Conservation (phyloP, 2,113 vertebrate species). For the Serinus canaria region DNA sequence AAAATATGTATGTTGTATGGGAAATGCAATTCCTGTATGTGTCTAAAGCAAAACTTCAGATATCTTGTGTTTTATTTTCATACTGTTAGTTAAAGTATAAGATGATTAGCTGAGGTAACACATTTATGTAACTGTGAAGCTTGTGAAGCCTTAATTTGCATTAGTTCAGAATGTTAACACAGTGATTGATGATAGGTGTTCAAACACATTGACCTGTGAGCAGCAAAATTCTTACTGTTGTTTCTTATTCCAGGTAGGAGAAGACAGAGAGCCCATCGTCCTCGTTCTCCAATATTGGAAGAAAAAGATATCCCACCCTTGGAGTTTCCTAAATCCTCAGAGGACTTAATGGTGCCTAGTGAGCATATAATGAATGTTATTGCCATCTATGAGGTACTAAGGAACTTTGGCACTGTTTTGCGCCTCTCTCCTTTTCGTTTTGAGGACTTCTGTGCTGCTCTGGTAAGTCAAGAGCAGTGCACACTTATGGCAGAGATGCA, state of each 20-base stretch:
- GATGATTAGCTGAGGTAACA: background rate
- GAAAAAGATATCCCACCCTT: conserved; percentile 92
- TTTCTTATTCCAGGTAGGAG: conserved; percentile 80
- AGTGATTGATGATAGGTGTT: background rate
- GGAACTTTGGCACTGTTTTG: conserved; percentile 95
- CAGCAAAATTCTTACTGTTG: background rate
- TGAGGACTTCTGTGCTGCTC: conserved; percentile 96
- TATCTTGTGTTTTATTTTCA: background rate
- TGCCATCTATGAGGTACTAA: conserved; percentile 94
- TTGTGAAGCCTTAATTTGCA: background rate
- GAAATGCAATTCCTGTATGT: background rate
- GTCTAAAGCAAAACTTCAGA: background rate
- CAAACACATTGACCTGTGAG: background rate
- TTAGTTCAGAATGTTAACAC: background rate
- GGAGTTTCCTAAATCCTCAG: conserved; percentile 89
- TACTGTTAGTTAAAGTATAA: background rate
- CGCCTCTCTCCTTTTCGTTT: conserved; percentile 96
- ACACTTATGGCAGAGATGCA: conserved; percentile 96
- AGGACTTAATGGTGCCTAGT: conserved; percentile 92
- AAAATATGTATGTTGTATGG: background rate
- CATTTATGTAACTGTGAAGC: background rate
- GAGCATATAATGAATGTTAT: conserved; percentile 92
- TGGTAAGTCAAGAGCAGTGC: conserved; percentile 95
- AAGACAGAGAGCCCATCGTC: conserved; percentile 83
- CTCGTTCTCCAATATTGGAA: conserved; percentile 91